A percentile compares a stretch with the other conserved stretches of the same genome.
phyloP scores from a whole-genome alignment of 2,888 invertebrate genomes.

The Eupeodes luniger region DNA sequence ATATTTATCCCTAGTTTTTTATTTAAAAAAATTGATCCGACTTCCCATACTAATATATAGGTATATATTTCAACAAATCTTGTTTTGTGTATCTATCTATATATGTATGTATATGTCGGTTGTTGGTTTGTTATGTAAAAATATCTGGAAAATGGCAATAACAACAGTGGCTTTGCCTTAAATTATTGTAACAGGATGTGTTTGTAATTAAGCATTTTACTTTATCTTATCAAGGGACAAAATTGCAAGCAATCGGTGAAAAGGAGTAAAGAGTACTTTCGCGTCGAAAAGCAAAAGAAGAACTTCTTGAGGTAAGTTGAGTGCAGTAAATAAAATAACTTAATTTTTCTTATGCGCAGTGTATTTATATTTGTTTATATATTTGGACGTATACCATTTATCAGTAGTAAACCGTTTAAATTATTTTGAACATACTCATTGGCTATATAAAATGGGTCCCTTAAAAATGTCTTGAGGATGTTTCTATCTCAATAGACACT shows the following conservation, averaged over 20 bases:
- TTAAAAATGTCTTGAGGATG: not conserved
- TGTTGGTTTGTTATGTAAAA: conserved; percentile 1
- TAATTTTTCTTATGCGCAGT: not conserved
- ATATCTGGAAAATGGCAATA: conserved; percentile 7
- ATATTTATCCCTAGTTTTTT: not conserved
- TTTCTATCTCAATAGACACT: not conserved
- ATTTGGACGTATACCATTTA: not conserved
- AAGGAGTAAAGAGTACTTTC: not conserved
- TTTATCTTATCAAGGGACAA: not conserved
- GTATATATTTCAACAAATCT: conserved; percentile 9
- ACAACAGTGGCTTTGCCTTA: not conserved
- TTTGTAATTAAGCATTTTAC: not conserved
- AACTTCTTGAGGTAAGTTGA: not conserved
- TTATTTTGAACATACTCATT: no score
- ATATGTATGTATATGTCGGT: conserved; percentile 8
- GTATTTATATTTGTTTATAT: not conserved
- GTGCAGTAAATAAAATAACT: not conserved
- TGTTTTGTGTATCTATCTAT: not conserved
- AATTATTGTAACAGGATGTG: conserved; percentile 2
- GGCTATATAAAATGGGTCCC: no score
- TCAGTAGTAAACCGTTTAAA: not conserved
- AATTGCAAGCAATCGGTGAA: not conserved
- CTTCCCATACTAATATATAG: not conserved
- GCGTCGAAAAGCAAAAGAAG: not conserved
- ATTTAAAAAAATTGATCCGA: not conserved